A percentile compares a stretch with the other conserved stretches of the same genome.
Conservation (phyloP, 2,797 vertebrate species). For the Myoxocephalus aenaeus region DNA sequence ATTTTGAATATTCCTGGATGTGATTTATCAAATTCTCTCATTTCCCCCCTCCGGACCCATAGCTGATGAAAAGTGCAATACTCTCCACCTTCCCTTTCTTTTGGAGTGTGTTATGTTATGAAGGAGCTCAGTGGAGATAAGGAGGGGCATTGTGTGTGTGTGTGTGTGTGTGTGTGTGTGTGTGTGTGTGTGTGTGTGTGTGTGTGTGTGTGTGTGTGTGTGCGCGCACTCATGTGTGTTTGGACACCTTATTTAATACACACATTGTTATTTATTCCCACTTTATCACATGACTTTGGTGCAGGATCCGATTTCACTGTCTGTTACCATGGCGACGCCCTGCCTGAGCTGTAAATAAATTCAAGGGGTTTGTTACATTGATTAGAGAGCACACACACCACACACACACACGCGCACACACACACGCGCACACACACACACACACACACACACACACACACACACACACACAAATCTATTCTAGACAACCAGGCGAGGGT, state of each 20-base stretch:
- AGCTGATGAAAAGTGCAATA: constrained; percentile 41
- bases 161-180: constrained; percentile 18
- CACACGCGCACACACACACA: constrained; percentile 22
- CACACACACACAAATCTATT: constrained; percentile 24
- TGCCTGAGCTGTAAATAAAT: constrained; percentile 80
- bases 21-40: constrained; percentile 18
- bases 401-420: constrained; percentile 13
- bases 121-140: constrained; percentile 37
- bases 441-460: constrained; percentile 20
- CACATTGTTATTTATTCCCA: constrained; percentile 72
- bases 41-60: neutral
- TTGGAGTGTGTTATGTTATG: constrained; percentile 45
- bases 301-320: constrained; percentile 75
- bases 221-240: neutral
- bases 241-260: constrained; percentile 52
- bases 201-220: constrained; percentile 14
- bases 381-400: constrained; percentile 55
- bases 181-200: neutral
- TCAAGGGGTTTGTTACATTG: constrained; percentile 64
- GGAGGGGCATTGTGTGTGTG: constrained; percentile 10
- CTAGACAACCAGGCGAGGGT: neutral
- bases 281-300: constrained; percentile 70
- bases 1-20: neutral
- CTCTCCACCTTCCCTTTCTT: constrained; percentile 33
- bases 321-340: constrained; percentile 83